Conservation (phyloP, 2,888 invertebrate genomes). For the Xestobium rufovillosum region DNA sequence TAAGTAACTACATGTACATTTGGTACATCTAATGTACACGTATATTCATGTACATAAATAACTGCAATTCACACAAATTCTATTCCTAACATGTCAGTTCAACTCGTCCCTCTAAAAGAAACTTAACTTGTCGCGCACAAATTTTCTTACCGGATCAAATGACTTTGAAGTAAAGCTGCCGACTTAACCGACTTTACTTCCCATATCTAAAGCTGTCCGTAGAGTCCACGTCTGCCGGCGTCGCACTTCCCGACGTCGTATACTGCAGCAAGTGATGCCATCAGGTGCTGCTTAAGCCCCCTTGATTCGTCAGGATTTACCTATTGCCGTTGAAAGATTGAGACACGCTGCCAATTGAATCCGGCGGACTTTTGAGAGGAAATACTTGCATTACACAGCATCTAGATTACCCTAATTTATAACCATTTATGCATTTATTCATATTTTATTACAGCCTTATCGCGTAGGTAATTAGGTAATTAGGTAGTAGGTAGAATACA, state of each 20-base stretch:
- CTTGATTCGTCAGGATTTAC: conserved; percentile 39
- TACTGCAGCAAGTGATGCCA: conserved; percentile 34
- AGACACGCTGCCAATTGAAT: conserved; percentile 38
- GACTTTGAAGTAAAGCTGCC: conserved; percentile 40
- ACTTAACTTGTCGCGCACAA: conserved; percentile 32
- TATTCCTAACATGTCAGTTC: too few relatives aligned
- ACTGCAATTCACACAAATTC: too few relatives aligned
- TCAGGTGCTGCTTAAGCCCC: conserved; percentile 37
- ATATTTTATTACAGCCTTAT: too few relatives aligned
- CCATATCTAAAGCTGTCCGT: conserved; percentile 30
- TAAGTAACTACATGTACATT: too few relatives aligned
- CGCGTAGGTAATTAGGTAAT: too few relatives aligned
- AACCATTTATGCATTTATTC: too few relatives aligned
- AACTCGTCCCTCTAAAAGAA: too few relatives aligned
- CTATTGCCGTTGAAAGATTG: conserved; percentile 36
- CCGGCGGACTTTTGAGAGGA: conserved; percentile 34
- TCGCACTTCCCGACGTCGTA: conserved; percentile 29
- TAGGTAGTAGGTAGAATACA: too few relatives aligned
- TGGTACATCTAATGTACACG: too few relatives aligned
- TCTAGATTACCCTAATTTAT: too few relatives aligned
- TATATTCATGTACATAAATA: too few relatives aligned
- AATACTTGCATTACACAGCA: too few relatives aligned
- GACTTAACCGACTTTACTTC: conserved; percentile 39
- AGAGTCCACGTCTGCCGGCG: conserved; percentile 24
- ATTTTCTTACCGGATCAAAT: conserved; percentile 43